Evolutionary conservation across 2,113 vertebrate species (phyloP).

Genomic region (Hippoglossus stenolepis): DNA sequence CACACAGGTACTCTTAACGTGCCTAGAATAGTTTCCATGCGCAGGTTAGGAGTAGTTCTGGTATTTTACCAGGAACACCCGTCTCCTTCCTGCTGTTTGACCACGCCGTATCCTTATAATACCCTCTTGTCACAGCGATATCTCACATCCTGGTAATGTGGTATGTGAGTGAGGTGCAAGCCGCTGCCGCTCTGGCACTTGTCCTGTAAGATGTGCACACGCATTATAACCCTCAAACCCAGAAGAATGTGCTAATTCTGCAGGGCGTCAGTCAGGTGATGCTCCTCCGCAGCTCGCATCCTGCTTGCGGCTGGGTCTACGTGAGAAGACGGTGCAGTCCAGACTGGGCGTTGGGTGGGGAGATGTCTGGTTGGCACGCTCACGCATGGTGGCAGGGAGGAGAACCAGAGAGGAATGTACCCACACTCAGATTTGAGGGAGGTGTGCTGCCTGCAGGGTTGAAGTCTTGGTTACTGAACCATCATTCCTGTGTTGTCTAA

Average conservation of each 20-base stretch:
- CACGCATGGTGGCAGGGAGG: slow-evolving; percentile 29
- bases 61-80: slow-evolving; percentile 49
- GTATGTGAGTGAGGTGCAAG: slow-evolving; percentile 8
- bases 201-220: not conserved
- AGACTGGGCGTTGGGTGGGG: slow-evolving; percentile 32
- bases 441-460: slow-evolving; percentile 20
- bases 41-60: slow-evolving; percentile 30
- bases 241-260: slow-evolving; percentile 26
- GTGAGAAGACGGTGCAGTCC: slow-evolving; percentile 10
- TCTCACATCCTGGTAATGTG: slow-evolving; percentile 22
- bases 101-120: not conserved
- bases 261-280: slow-evolving; percentile 17
- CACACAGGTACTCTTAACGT: slow-evolving; percentile 53
- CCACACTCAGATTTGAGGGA: slow-evolving; percentile 23
- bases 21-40: slow-evolving; percentile 61
- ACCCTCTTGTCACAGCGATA: not conserved
- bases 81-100: slow-evolving; percentile 33
- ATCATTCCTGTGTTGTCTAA: not conserved
- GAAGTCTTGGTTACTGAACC: not conserved
- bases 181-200: slow-evolving; percentile 4
- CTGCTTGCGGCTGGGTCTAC: not conserved
- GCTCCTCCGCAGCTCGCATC: not conserved
- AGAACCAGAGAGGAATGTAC: slow-evolving; percentile 43
- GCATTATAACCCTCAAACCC: slow-evolving; percentile 7
- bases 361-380: slow-evolving; percentile 23